Evolutionary conservation across 2,113 vertebrate species (phyloP), one percentile per base, ranked within the genome.

Genomic region (Megaleporinus macrocephalus): DNA sequence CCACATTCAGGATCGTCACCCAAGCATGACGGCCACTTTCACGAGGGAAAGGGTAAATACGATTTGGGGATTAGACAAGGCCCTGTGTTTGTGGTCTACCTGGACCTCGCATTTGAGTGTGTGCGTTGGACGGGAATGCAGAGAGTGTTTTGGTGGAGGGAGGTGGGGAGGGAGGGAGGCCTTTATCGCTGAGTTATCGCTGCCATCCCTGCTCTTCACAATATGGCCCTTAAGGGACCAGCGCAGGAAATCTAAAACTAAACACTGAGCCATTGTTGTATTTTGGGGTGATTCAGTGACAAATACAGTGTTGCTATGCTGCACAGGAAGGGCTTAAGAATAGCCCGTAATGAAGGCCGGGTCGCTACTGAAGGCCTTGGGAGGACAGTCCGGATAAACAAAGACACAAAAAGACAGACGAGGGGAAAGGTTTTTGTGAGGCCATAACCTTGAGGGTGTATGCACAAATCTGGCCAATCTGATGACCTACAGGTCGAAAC

Each of bases 161-260:
- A 55, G 51, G 41, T 1, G 9, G 36, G 53, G 16, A 55, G 51
- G 41, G 10, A 11, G 36, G 53, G 49, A 83, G 61, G 4, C 33
- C 36, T 36, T 36, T 36, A 36, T 36, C 41, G 55, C 65, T 79
- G 61, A 71, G 51, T 77, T 86, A 83, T 44, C 51, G 13, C 53
- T 69, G 29, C 27, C 68, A 66, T 72, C 61, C 5, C 59, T 77
- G 70, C 30, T 69, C 73, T 77, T 80, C n/a, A 78, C 61, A 59
- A 53, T 24, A 69, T 70, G 53, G 27, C 63, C 74, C 70, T 79
- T 78, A 80, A 66, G 76, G 76, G 71, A 59, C 65, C 55, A 47
- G 30, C 4, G 33, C 79, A 84, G 85, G 83, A 84, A 79, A 66
- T 73, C 76, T 75, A 77, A 84, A 86, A 72, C 78, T 65, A 78